Percentiles rank a stretch among this genome's conserved stretches.
phyloP scores from a whole-genome alignment of 2,888 invertebrate genomes.

The Sarcophaga rosellei region DNA sequence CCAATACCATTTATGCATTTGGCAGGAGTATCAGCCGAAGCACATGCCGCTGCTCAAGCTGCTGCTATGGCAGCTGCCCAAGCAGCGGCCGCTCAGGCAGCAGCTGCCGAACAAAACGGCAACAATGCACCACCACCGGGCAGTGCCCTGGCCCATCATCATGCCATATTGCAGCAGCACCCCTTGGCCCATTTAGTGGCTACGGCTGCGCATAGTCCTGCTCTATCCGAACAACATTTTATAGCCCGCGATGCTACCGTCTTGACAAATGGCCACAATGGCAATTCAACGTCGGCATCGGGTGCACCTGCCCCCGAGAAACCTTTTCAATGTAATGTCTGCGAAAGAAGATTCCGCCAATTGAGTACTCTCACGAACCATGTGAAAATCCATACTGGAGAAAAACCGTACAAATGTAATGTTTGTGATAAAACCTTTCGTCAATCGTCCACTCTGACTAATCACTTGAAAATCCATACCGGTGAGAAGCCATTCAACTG shows the following conservation, averaged over 20 bases:
- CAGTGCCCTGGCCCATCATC: conserved; percentile 66
- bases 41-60: conserved; percentile 79
- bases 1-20: conserved; percentile 79
- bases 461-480: conserved; percentile 81
- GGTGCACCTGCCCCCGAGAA: conserved; percentile 77
- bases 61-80: conserved; percentile 80
- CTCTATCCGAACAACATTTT: conserved; percentile 75
- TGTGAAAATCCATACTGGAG: conserved; percentile 81
- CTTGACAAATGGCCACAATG: conserved; percentile 70
- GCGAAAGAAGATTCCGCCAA: conserved; percentile 81
- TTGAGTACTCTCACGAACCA: conserved; percentile 81
- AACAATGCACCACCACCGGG: conserved; percentile 71
- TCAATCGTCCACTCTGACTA: conserved; percentile 81
- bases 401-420: conserved; percentile 81
- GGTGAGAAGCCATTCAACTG: conserved; percentile 81
- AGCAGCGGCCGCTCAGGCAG: conserved; percentile 79
- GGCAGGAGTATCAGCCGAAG: conserved; percentile 77
- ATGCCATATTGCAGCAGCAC: conserved; percentile 73
- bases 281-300: conserved; percentile 65
- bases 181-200: conserved; percentile 76
- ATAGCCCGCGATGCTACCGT: conserved; percentile 73
- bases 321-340: conserved; percentile 81
- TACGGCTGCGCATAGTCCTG: conserved; percentile 76
- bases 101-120: conserved; percentile 75
- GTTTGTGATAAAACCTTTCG: conserved; percentile 82